A percentile compares a stretch with the other conserved stretches of the same genome.
Evolutionary conservation across 2,888 invertebrate species (phyloP).

Genomic region (Adineta ricciae): DNA sequence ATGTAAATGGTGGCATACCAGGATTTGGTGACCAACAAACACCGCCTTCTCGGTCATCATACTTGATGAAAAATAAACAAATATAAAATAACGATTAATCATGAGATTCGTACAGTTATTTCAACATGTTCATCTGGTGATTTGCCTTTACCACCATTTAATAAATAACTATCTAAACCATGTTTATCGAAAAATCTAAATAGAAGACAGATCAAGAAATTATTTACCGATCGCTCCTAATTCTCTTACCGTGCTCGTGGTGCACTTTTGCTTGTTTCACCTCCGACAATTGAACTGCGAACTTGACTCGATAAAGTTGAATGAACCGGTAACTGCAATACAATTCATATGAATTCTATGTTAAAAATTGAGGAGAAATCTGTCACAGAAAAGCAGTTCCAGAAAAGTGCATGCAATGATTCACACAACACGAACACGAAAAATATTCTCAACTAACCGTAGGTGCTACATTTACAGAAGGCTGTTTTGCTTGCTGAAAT

Average conservation of each 20-base stretch:
- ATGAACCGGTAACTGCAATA: background rate
- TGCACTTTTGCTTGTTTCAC: background rate
- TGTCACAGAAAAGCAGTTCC: background rate
- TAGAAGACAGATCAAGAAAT: too few relatives aligned
- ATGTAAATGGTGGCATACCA: background rate
- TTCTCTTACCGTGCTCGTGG: background rate
- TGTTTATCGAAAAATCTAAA: conserved; percentile 16
- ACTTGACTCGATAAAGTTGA: background rate
- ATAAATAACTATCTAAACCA: conserved; percentile 7
- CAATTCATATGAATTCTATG: too few relatives aligned
- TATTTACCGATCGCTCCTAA: too few relatives aligned
- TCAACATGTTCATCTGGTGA: conserved; percentile 15
- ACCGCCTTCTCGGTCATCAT: background rate
- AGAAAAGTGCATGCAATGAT: background rate
- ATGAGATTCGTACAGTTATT: background rate
- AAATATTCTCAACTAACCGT: background rate
- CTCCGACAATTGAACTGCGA: background rate
- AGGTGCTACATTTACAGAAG: background rate
- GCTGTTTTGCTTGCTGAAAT: background rate
- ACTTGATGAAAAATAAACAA: background rate
- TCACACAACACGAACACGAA: background rate
- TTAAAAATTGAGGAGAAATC: background rate
- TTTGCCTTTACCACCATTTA: background rate
- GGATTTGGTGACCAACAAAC: background rate
- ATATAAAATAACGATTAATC: background rate